A percentile compares a stretch with the other conserved stretches of the same genome.
Evolutionary conservation across 2,797 vertebrate species (phyloP).

Genomic region (Ibycter americanus): DNA sequence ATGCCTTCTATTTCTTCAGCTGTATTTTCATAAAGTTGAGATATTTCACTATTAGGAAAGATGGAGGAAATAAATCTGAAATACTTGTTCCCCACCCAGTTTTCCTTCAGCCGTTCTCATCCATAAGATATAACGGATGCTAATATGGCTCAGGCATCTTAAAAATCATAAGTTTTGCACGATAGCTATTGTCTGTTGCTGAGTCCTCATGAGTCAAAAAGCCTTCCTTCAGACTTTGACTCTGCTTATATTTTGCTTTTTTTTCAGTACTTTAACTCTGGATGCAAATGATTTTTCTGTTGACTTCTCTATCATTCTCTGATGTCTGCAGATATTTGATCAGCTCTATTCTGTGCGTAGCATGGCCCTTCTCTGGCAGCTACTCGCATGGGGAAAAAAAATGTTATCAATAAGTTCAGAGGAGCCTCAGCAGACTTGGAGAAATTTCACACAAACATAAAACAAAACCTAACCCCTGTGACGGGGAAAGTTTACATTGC

Average conservation of each 20-base stretch:
- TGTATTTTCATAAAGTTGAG: constrained; percentile 60
- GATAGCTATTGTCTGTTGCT: background rate
- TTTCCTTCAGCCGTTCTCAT: constrained; percentile 37
- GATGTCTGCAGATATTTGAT: constrained; percentile 57
- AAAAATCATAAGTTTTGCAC: background rate
- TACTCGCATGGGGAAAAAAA: constrained; percentile 44
- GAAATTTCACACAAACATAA: constrained; percentile 71
- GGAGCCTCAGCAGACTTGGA: constrained; percentile 50
- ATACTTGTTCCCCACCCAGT: constrained; percentile 45
- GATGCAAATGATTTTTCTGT: constrained; percentile 62
- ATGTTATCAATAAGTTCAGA: constrained; percentile 73
- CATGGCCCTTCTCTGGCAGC: constrained; percentile 65
- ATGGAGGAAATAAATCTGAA: constrained; percentile 64
- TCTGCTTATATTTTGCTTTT: constrained; percentile 41
- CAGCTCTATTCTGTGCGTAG: constrained; percentile 48
- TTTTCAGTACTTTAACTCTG: constrained; percentile 32
- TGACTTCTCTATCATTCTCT: constrained; percentile 70
- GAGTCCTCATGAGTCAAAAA: constrained; percentile 47
- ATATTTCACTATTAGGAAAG: constrained; percentile 54
- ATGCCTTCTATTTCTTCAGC: constrained; percentile 33
- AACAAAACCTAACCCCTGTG: constrained; percentile 65
- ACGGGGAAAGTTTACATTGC: constrained; percentile 61
- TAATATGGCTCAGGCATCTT: background rate
- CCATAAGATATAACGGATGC: constrained; percentile 43
- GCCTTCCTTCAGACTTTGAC: constrained; percentile 14